phyloP scores from a whole-genome alignment of 2,888 invertebrate genomes.

The Cheilosia vulpina region DNA sequence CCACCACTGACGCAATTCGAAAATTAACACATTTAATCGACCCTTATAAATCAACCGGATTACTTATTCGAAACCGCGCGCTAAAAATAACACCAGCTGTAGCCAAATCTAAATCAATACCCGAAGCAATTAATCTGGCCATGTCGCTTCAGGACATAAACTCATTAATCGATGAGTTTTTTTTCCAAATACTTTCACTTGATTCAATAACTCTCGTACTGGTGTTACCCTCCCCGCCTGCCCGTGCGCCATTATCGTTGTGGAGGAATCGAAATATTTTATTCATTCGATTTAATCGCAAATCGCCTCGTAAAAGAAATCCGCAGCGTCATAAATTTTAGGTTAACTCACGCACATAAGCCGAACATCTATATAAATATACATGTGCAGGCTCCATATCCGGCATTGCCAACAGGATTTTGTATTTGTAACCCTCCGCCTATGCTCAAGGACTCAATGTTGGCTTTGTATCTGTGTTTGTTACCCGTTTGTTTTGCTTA shows the following conservation, averaged over 20 bases:
- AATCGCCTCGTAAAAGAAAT: constrained; percentile 62
- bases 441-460: constrained; percentile 43
- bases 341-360: constrained; percentile 67
- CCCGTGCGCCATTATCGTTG: not conserved
- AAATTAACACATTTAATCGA: not conserved
- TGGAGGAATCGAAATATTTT: constrained; percentile 56
- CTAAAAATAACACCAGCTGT: not conserved
- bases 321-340: constrained; percentile 66
- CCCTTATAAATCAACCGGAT: not conserved
- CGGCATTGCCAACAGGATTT: constrained; percentile 25
- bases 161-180: constrained; percentile 57
- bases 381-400: constrained; percentile 10
- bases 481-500: constrained; percentile 12
- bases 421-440: constrained; percentile 41
- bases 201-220: constrained; percentile 23
- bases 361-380: not conserved
- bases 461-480: constrained; percentile 18
- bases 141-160: constrained; percentile 38
- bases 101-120: constrained; percentile 40
- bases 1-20: not conserved
- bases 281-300: constrained; percentile 68
- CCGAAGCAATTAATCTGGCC: constrained; percentile 47
- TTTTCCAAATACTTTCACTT: constrained; percentile 33
- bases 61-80: not conserved
- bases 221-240: not conserved